A percentile compares a stretch with the other conserved stretches of the same genome.
phyloP scores from a whole-genome alignment of 2,797 vertebrate genomes.

The Pogonophryne albipinna region DNA sequence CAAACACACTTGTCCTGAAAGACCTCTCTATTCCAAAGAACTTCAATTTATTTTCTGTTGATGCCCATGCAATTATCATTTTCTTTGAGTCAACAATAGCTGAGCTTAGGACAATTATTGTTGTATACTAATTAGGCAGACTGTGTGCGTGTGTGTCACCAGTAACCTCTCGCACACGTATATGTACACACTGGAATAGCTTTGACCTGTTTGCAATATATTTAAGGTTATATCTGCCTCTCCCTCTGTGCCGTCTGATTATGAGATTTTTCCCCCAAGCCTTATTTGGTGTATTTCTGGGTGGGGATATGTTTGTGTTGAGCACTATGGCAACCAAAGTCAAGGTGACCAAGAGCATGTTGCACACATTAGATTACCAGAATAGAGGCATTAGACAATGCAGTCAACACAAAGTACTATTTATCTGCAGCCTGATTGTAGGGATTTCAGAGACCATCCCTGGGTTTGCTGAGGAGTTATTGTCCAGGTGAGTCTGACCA shows the following conservation, averaged over 20 bases:
- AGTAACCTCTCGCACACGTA: slow-evolving; percentile 71
- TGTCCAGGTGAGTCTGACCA: slow-evolving; percentile 83
- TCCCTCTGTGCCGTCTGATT: slow-evolving; percentile 82
- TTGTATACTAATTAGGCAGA: slow-evolving; percentile 85
- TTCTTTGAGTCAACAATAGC: slow-evolving; percentile 86
- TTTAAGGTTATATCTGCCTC: slow-evolving; percentile 82
- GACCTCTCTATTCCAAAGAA: slow-evolving; percentile 82
- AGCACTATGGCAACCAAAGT: slow-evolving; percentile 90
- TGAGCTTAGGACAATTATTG: slow-evolving; percentile 85
- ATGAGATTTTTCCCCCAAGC: slow-evolving; percentile 84
- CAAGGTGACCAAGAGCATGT: slow-evolving; percentile 91
- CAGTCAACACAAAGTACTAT: slow-evolving; percentile 85
- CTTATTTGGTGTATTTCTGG: slow-evolving; percentile 91
- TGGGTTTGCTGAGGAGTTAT: slow-evolving; percentile 83
- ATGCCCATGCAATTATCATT: slow-evolving; percentile 86
- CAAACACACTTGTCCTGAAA: slow-evolving; percentile 87
- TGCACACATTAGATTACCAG: slow-evolving; percentile 89
- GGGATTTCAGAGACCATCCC: slow-evolving; percentile 83
- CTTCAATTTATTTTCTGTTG: slow-evolving; percentile 85
- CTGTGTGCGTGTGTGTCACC: slow-evolving; percentile 77
- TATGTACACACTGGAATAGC: slow-evolving; percentile 80
- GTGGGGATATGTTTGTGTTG: slow-evolving; percentile 89
- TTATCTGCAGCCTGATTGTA: slow-evolving; percentile 85
- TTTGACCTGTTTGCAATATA: slow-evolving; percentile 82
- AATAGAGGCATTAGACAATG: slow-evolving; percentile 87